Percentiles rank a stretch among this genome's conserved stretches.
Evolutionary conservation across 2,113 vertebrate species (phyloP).

Genomic region (Brachyhypopomus gauderio): DNA sequence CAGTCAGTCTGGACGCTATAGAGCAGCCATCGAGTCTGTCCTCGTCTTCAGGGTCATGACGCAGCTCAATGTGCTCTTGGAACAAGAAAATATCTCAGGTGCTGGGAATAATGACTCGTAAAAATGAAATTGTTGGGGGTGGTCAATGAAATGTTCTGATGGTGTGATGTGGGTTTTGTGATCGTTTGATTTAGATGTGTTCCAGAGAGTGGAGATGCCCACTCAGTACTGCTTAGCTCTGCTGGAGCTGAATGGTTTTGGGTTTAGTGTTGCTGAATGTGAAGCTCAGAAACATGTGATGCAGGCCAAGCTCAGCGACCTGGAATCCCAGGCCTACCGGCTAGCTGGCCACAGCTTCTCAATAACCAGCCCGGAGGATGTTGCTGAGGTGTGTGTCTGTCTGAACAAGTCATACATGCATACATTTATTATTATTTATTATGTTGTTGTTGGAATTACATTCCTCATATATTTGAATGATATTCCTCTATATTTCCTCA

Average conservation of each 20-base stretch:
- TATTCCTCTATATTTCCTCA: conserved; percentile 4
- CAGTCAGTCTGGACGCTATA: conserved; percentile 81
- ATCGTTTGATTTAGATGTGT: conserved; percentile 73
- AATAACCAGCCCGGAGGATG: conserved; percentile 87
- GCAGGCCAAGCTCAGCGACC: conserved; percentile 86
- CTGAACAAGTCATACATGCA: neutral
- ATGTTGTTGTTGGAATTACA: neutral
- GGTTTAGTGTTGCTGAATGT: conserved; percentile 87
- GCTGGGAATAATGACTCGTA: neutral
- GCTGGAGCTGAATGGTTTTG: conserved; percentile 93
- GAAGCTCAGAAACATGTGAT: conserved; percentile 92
- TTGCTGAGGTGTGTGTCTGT: conserved; percentile 82
- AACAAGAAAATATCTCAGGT: conserved; percentile 86
- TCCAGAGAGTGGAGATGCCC: conserved; percentile 90
- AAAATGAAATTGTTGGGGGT: neutral
- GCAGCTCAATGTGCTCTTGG: conserved; percentile 76
- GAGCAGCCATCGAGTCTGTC: conserved; percentile 84
- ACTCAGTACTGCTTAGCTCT: conserved; percentile 89
- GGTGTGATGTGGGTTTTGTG: neutral
- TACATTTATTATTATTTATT: neutral
- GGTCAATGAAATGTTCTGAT: neutral
- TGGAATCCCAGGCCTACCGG: conserved; percentile 86
- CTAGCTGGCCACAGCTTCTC: conserved; percentile 92
- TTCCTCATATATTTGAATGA: too few relatives aligned
- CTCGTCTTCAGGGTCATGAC: conserved; percentile 81